phyloP scores from a whole-genome alignment of 2,797 vertebrate species.

The Micropoecilia bifurca region DNA sequence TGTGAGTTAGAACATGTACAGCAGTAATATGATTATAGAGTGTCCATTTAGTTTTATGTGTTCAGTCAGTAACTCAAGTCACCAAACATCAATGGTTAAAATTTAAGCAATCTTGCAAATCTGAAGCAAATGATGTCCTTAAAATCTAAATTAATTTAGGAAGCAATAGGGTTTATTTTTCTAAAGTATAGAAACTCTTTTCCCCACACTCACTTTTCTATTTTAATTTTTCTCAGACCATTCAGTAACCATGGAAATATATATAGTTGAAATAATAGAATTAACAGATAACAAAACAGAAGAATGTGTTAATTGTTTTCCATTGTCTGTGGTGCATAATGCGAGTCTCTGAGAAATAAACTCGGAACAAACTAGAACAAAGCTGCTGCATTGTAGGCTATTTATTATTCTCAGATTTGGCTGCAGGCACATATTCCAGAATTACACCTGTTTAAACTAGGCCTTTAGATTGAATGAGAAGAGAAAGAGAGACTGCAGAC shows the following conservation, averaged over 20 bases:
- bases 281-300: not conserved
- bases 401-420: not conserved
- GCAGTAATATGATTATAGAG: not conserved
- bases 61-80: not conserved
- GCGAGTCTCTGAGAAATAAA: not conserved
- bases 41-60: not conserved
- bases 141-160: not conserved
- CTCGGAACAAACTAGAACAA: not conserved
- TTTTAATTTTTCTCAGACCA: not conserved
- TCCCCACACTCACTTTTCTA: not conserved
- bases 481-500: not conserved
- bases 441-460: not conserved
- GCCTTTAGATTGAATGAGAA: not conserved
- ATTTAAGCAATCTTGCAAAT: not conserved
- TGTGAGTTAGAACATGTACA: not conserved
- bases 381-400: not conserved
- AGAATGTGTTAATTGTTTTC: not conserved
- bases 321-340: not conserved
- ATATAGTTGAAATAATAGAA: not conserved
- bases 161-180: not conserved
- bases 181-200: not conserved
- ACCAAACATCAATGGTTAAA: not conserved
- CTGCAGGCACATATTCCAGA: not conserved
- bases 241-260: not conserved
- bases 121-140: not conserved